Evolutionary conservation across 2,888 invertebrate genomes (phyloP).

Genomic region (Brenthis ino): DNA sequence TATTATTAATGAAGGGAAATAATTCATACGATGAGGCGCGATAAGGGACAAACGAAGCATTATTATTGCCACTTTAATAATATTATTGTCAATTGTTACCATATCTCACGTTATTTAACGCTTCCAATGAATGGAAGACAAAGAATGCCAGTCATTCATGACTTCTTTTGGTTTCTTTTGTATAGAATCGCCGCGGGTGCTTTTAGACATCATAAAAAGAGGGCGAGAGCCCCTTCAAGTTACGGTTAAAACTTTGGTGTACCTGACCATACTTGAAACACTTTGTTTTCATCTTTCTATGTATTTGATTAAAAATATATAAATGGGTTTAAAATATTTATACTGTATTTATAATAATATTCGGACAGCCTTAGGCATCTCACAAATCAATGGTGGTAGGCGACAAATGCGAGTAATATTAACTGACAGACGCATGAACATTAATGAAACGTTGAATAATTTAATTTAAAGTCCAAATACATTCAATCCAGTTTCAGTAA

Average conservation of each 20-base stretch:
- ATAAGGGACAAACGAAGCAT: slow-evolving; percentile 22
- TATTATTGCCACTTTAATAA: slow-evolving; percentile 29
- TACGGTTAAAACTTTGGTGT: slow-evolving; percentile 36
- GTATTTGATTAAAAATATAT: too few species aligned
- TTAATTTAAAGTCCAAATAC: too few species aligned
- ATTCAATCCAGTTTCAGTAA: too few species aligned
- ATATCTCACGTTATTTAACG: slow-evolving; percentile 38
- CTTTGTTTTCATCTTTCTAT: slow-evolving; percentile 17
- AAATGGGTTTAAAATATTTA: too few species aligned
- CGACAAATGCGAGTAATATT: too few species aligned
- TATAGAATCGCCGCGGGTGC: slow-evolving; percentile 42
- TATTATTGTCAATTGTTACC: slow-evolving; percentile 42
- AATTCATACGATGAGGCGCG: not conserved
- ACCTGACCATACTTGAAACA: slow-evolving; percentile 35
- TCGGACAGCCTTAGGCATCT: too few species aligned
- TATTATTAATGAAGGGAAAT: not conserved
- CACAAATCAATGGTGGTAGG: too few species aligned
- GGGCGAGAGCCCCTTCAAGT: slow-evolving; percentile 37
- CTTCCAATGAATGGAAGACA: slow-evolving; percentile 46
- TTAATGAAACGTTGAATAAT: too few species aligned
- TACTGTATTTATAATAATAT: too few species aligned
- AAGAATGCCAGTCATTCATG: slow-evolving; percentile 47
- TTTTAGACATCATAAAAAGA: slow-evolving; percentile 40
- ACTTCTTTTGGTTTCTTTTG: slow-evolving; percentile 46
- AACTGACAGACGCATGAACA: too few species aligned